Percentiles rank a stretch among this genome's conserved stretches.
phyloP scores from a whole-genome alignment of 1,140 invertebrate genomes.

The Medauroidea extradentata region DNA sequence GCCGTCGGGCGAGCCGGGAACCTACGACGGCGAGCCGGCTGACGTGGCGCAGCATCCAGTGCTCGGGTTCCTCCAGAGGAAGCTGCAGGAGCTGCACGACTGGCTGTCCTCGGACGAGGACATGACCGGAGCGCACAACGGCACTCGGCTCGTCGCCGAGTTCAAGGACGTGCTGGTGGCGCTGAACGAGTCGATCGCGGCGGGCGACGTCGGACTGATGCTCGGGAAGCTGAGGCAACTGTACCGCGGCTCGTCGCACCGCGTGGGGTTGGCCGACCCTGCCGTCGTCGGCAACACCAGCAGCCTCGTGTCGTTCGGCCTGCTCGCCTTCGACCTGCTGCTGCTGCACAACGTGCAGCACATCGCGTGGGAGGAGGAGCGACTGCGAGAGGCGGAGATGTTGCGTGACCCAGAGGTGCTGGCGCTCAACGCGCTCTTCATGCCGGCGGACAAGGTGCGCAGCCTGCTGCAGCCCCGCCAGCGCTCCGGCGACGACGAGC shows the following conservation, averaged over 20 bases:
- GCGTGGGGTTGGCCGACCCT: conserved; percentile 23
- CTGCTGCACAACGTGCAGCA: conserved; percentile 55
- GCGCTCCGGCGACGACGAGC: neutral
- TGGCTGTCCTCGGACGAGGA: conserved; percentile 43
- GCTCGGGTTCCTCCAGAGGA: conserved; percentile 30
- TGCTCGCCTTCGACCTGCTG: conserved; percentile 54
- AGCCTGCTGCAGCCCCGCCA: too few relatives aligned
- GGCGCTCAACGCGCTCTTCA: conserved; percentile 51
- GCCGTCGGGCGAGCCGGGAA: neutral
- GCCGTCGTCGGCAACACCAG: conserved; percentile 8
- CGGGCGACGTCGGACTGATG: conserved; percentile 44
- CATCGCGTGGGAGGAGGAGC: conserved; percentile 50
- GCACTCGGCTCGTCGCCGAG: conserved; percentile 13
- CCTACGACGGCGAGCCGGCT: neutral
- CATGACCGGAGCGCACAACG: conserved; percentile 12
- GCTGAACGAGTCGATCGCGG: conserved; percentile 45
- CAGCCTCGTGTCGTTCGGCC: conserved; percentile 51
- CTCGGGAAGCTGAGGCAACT: conserved; percentile 47
- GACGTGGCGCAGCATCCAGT: conserved; percentile 18
- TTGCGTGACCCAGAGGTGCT: conserved; percentile 50
- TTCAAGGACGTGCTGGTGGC: conserved; percentile 30
- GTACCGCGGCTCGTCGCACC: conserved; percentile 41
- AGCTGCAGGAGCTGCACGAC: conserved; percentile 48
- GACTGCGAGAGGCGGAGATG: conserved; percentile 42
- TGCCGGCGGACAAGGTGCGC: conserved; percentile 42